These are phyloP conservation scores for Argentina silus DNA, from an alignment of 2,797 vertebrate genomes.

Conservation along the genomic window DNA sequence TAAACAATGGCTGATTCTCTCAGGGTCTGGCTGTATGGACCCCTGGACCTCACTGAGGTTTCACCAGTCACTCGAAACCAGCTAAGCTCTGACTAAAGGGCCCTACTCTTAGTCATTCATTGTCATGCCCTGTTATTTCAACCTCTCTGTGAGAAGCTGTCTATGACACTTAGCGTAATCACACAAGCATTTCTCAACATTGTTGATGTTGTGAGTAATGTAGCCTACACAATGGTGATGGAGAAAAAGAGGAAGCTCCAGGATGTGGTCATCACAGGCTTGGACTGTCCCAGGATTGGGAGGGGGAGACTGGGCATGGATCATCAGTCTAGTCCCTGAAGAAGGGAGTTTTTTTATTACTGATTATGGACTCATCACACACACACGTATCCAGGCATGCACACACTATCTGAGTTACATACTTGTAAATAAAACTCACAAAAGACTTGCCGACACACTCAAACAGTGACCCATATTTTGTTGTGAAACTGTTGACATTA, in stretches of 20 bases:
- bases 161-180: not conserved
- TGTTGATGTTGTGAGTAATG: not conserved
- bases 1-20: not conserved
- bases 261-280: not conserved
- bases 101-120: constrained; percentile 51
- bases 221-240: no score
- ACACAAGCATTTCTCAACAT: not conserved
- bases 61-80: constrained; percentile 33
- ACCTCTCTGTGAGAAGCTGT: constrained; percentile 26
- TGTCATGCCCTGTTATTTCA: constrained; percentile 47
- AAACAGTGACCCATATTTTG: not conserved
- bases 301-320: not conserved
- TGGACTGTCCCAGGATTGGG: not conserved
- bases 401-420: not conserved
- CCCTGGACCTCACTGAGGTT: not conserved
- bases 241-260: not conserved
- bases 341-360: not conserved
- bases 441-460: not conserved
- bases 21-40: not conserved
- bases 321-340: not conserved
- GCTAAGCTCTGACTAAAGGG: constrained; percentile 55
- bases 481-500: not conserved
- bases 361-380: not conserved
- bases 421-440: not conserved
- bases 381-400: not conserved